Evolutionary conservation across 2,113 vertebrate species (phyloP).

Genomic region (Lophius piscatorius): DNA sequence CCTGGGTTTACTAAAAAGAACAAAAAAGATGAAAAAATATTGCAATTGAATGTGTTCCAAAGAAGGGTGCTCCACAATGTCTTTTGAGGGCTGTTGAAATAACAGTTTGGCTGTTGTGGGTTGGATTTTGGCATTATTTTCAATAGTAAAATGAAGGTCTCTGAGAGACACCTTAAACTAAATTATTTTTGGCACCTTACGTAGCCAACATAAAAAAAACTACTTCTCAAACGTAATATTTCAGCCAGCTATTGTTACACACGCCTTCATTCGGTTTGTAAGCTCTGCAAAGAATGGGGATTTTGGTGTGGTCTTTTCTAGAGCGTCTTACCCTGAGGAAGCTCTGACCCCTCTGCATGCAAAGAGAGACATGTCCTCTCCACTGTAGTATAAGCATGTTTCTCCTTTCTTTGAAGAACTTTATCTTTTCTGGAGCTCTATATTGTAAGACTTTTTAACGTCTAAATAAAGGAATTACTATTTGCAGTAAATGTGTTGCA

Average conservation of each 20-base stretch:
- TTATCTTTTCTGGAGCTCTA: slow-evolving; percentile 89
- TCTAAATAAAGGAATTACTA: slow-evolving; percentile 87
- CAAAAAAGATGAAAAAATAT: slow-evolving; percentile 22
- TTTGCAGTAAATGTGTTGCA: slow-evolving; percentile 78
- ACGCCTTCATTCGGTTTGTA: slow-evolving; percentile 19
- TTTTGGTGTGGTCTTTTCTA: slow-evolving; percentile 53
- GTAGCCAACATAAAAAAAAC: slow-evolving; percentile 46
- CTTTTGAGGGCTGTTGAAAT: slow-evolving; percentile 20
- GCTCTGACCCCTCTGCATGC: slow-evolving; percentile 78
- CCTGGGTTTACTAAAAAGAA: slow-evolving; percentile 69
- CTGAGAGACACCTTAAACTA: slow-evolving; percentile 29
- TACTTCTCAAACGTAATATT: slow-evolving; percentile 33
- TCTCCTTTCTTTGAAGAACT: slow-evolving; percentile 82
- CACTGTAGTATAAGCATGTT: slow-evolving; percentile 83
- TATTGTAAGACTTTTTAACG: slow-evolving; percentile 89
- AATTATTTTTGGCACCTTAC: slow-evolving; percentile 52
- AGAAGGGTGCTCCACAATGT: slow-evolving; percentile 7
- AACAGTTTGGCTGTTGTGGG: slow-evolving; percentile 24
- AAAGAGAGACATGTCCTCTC: slow-evolving; percentile 76
- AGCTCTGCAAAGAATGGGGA: slow-evolving; percentile 30
- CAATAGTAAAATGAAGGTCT: slow-evolving; percentile 29
- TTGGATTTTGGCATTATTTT: slow-evolving; percentile 59
- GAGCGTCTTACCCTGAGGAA: slow-evolving; percentile 75
- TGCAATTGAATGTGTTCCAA: slow-evolving; percentile 46
- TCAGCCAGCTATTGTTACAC: slow-evolving; percentile 57